Base-by-base conservation (phyloP, 92 coral and sea anemone genomes). In the Actinernus sp. region DNA sequence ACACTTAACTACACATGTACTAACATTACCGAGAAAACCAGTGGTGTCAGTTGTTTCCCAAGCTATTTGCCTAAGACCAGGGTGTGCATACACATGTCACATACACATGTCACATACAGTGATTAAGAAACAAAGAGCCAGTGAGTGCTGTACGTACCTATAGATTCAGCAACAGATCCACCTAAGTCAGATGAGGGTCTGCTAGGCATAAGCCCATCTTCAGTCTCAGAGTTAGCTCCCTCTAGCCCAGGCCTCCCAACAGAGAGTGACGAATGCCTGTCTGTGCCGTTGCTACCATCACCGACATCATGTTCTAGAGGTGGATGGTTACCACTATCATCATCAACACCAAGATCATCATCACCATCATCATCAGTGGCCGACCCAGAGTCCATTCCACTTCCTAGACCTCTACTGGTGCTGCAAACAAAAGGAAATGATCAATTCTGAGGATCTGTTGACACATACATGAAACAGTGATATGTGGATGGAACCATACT, bases 301-400 rank as follows among this genome's bases (percentile, higher is more conserved):
- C 89, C 92, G 17, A 86, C 58, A 39, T 63, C 72, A 45, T 86
- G 92, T 29, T 63, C 22, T 37, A 33, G 11, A 2, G 68, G 64
- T 6, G 19, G 4, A 0, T 52, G 31, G 39, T 39, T 34, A 2
- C 44, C 54, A 30, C 30, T 34, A 26, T 34, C 51, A 33, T 40
- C 31, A 26, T 37, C 41, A 16, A 52, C 76, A 53, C 65, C 72
- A 32, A 24, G 64, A 41, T 57, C 68, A 39, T 63, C 52, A 5
- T 34, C 48, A 26, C 74, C 87, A 9, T 72, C 73, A 5, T 44
- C 68, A 57, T 72, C 74, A 36, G 31, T 64, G 58, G 81, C 83
- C 31, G 96, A 76, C 0, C 89, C 76, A 17, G 97, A 90, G 51
- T 90, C 97, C 78, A 88, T 90, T 50, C 97, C 97, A 76, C 97